phyloP scores from a whole-genome alignment of 2,888 invertebrate species.

The Heterodera filipjevi region DNA sequence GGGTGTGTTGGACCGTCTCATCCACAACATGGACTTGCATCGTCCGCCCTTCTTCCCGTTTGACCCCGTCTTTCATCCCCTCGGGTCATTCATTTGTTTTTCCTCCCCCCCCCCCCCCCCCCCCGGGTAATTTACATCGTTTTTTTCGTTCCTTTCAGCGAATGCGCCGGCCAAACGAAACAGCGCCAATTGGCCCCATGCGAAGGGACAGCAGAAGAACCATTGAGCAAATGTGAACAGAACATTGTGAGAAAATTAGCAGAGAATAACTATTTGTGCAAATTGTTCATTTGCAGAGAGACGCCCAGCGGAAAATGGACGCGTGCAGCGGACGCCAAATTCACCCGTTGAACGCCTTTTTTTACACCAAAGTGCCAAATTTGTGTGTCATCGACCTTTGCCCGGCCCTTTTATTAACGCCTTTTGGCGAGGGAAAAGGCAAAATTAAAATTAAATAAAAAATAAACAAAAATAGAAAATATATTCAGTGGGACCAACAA shows the following conservation, averaged over 20 bases:
- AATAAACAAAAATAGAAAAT: not conserved
- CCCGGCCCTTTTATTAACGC: constrained; percentile 1
- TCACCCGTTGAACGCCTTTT: constrained; percentile 18
- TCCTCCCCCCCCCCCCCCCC: too few species aligned
- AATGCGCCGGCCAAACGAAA: constrained; percentile 37
- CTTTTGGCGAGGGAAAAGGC: not conserved
- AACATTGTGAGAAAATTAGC: not conserved
- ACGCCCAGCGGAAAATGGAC: constrained; percentile 11
- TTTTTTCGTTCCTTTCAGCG: constrained; percentile 33
- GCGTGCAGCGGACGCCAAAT: not conserved
- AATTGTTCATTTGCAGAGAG: constrained; percentile 3
- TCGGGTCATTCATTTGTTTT: not conserved
- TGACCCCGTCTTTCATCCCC: not conserved
- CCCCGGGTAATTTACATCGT: not conserved
- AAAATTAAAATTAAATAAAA: constrained; percentile 1
- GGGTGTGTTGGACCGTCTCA: constrained; percentile 47
- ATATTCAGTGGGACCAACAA: constrained; percentile 19
- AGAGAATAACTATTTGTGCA: not conserved
- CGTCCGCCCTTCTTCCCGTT: not conserved
- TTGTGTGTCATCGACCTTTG: constrained; percentile 42
- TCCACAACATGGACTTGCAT: constrained; percentile 35
- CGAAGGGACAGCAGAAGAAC: constrained; percentile 20
- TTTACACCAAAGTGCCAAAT: constrained; percentile 32
- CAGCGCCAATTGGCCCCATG: constrained; percentile 29
- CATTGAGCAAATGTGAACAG: not conserved